Conservation (phyloP, 2,888 invertebrate genomes). For the Meandrusa payeni region DNA sequence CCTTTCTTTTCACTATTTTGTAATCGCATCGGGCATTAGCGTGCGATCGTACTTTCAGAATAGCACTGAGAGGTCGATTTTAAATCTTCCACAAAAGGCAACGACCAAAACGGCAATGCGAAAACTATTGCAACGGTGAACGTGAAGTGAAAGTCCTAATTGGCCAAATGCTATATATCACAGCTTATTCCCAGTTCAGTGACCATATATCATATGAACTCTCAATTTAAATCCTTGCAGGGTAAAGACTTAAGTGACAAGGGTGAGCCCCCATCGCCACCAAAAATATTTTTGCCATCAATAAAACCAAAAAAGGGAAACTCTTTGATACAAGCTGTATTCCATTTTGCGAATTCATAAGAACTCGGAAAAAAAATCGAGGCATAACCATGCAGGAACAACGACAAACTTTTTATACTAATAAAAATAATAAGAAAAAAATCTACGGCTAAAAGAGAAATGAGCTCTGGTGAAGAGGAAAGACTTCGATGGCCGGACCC, state of each 20-base stretch:
- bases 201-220: no score
- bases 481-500: constrained; percentile 48
- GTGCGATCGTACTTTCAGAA: constrained; percentile 47
- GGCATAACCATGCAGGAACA: no score
- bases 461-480: constrained; percentile 41
- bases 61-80: constrained; percentile 42
- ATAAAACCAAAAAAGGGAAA: no score
- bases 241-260: no score
- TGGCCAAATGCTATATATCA: no score
- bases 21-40: constrained; percentile 41
- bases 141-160: constrained; percentile 24
- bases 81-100: constrained; percentile 32
- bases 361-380: no score
- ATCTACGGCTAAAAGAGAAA: constrained; percentile 36
- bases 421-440: background rate
- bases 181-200: no score
- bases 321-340: no score
- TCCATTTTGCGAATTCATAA: no score
- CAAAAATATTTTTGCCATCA: no score
- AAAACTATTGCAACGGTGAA: constrained; percentile 39
- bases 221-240: no score
- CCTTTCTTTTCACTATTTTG: constrained; percentile 29
- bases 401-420: constrained; percentile 2
- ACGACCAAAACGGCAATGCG: constrained; percentile 34
- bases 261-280: no score